phyloP scores from a whole-genome alignment of 2,797 vertebrate species.

The Lates japonicus region DNA sequence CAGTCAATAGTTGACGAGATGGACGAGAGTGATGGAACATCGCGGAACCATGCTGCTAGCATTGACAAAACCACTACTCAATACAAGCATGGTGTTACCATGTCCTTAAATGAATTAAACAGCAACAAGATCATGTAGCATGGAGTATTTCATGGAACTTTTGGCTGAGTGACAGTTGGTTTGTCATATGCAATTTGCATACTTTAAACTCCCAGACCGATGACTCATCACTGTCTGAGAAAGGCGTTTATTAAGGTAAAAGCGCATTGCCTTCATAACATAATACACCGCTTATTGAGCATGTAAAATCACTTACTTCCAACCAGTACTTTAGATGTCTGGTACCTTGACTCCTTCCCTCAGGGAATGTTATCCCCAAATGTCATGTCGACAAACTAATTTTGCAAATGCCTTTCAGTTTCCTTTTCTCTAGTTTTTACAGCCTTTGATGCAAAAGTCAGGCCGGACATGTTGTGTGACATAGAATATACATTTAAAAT shows the following conservation, averaged over 20 bases:
- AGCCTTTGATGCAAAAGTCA: constrained; percentile 48
- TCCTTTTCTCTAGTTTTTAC: constrained; percentile 6
- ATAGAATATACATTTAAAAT: constrained; percentile 26
- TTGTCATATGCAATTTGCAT: constrained; percentile 15
- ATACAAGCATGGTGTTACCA: not conserved
- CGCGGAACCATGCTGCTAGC: not conserved
- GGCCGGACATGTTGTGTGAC: constrained; percentile 35
- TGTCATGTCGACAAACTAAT: constrained; percentile 68
- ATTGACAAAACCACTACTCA: not conserved
- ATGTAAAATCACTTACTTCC: constrained; percentile 65
- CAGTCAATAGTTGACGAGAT: not conserved
- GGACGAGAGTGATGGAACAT: not conserved
- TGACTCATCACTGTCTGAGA: constrained; percentile 21
- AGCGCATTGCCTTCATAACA: constrained; percentile 24
- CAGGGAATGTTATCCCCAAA: constrained; percentile 46
- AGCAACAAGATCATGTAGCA: not conserved
- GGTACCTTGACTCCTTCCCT: constrained; percentile 50
- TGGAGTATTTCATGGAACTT: not conserved
- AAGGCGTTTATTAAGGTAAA: constrained; percentile 32
- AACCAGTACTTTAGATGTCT: constrained; percentile 52
- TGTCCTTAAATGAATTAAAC: not conserved
- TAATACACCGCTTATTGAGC: too few relatives aligned
- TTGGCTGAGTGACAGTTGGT: constrained; percentile 18
- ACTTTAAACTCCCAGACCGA: constrained; percentile 12
- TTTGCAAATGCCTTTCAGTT: constrained; percentile 53